These are phyloP conservation scores for Melanotaenia pygmaea DNA, from an alignment of 2,797 vertebrate species.

Conservation along the genomic window DNA sequence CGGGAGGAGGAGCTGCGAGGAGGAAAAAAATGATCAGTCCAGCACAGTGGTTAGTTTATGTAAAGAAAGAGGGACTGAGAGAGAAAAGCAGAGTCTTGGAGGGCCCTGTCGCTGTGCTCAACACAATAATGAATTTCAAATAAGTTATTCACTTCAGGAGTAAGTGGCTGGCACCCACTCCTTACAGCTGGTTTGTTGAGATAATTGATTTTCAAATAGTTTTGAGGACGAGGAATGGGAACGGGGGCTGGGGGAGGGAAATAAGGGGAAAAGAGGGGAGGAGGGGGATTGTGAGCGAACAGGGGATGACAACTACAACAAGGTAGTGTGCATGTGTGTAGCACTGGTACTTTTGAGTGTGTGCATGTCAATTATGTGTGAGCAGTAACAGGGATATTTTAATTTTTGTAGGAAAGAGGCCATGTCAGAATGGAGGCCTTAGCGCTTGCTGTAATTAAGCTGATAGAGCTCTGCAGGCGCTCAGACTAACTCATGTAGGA, in stretches of 20 bases:
- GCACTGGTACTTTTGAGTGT: conserved; percentile 49
- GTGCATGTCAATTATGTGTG: conserved; percentile 53
- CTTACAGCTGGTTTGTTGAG: conserved; percentile 94
- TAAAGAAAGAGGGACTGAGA: conserved; percentile 52
- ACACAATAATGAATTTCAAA: conserved; percentile 94
- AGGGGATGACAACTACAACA: conserved; percentile 80
- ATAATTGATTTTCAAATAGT: conserved; percentile 98
- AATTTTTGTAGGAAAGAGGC: conserved; percentile 85
- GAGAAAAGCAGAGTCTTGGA: conserved; percentile 77
- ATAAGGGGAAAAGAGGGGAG: not conserved
- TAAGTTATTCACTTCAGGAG: conserved; percentile 94
- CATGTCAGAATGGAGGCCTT: conserved; percentile 62
- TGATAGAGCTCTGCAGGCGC: conserved; percentile 63
- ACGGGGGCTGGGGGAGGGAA: conserved; percentile 41
- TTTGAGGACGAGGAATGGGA: conserved; percentile 87
- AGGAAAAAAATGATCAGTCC: conserved; percentile 53
- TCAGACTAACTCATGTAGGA: conserved; percentile 46
- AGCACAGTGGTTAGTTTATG: conserved; percentile 81
- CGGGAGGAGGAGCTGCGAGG: conserved; percentile 21
- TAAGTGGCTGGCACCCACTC: conserved; percentile 89
- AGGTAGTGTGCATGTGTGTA: conserved; percentile 63
- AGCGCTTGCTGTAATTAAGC: conserved; percentile 72
- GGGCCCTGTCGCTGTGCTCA: conserved; percentile 83
- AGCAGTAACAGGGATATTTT: conserved; percentile 74
- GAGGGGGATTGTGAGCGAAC: conserved; percentile 60